A percentile compares a stretch with the other conserved stretches of the same genome.
Evolutionary conservation across 2,113 vertebrate species (phyloP).

Genomic region (Periophthalmodon schlosseri): DNA sequence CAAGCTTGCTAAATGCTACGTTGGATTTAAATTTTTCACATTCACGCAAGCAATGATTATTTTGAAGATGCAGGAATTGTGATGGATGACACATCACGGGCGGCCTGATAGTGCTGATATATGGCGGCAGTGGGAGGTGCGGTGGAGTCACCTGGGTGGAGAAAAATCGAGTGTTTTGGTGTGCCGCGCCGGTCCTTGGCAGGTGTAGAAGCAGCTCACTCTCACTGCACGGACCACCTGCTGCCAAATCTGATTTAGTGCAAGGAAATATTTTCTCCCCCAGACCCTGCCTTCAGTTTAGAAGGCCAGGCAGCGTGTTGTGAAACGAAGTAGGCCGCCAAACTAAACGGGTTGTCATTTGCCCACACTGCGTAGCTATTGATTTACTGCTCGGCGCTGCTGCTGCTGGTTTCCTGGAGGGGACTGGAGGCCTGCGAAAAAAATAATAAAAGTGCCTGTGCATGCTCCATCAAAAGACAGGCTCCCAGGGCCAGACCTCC

Average conservation of each 20-base stretch:
- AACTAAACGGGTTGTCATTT: constrained; percentile 81
- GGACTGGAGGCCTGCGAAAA: constrained; percentile 56
- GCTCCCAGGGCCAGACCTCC: constrained; percentile 60
- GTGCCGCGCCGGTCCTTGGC: constrained; percentile 54
- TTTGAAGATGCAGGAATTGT: constrained; percentile 35
- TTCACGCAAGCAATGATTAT: constrained; percentile 9
- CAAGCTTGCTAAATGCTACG: not conserved
- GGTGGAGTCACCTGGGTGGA: constrained; percentile 50
- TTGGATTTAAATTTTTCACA: constrained; percentile 9
- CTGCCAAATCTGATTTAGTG: constrained; percentile 80
- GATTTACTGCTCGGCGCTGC: constrained; percentile 77
- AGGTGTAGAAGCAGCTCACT: constrained; percentile 64
- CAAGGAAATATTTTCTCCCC: constrained; percentile 73
- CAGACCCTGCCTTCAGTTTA: constrained; percentile 71
- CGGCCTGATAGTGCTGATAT: constrained; percentile 43
- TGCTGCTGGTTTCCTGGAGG: constrained; percentile 69
- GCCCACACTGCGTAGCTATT: constrained; percentile 76
- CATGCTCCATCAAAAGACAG: constrained; percentile 66
- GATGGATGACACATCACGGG: constrained; percentile 42
- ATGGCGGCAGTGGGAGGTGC: constrained; percentile 54
- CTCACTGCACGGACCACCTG: constrained; percentile 69
- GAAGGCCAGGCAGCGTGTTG: constrained; percentile 76
- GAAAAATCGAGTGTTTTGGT: constrained; percentile 68
- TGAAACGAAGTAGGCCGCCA: constrained; percentile 78
- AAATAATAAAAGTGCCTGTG: constrained; percentile 46